Percentiles rank a stretch among this genome's conserved stretches.
These are phyloP conservation scores for Drosophila bocki DNA, from an alignment of 1,140 invertebrate genomes.

Conservation along the genomic window DNA sequence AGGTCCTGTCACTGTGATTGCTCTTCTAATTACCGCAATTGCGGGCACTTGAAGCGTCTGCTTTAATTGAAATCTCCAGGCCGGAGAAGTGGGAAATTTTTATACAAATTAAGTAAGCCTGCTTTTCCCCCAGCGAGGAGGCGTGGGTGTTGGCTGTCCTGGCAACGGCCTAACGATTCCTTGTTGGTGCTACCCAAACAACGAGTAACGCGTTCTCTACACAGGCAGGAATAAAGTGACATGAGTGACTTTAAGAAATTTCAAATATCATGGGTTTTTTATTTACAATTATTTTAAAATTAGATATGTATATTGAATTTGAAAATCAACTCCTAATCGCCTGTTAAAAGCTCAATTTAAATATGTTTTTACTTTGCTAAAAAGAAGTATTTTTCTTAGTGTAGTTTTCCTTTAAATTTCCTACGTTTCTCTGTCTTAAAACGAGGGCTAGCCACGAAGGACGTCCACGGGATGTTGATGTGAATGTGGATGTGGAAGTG, in stretches of 20 bases:
- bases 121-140: background rate
- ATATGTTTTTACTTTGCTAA: no score
- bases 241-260: background rate
- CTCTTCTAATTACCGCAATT: slow-evolving; percentile 69
- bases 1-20: slow-evolving; percentile 51
- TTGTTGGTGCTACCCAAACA: slow-evolving; percentile 73
- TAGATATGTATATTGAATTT: background rate
- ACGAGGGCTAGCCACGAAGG: slow-evolving; percentile 66
- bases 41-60: slow-evolving; percentile 48
- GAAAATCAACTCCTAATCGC: background rate
- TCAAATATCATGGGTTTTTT: background rate
- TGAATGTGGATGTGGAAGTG: slow-evolving; percentile 14
- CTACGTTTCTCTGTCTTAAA: slow-evolving; percentile 7
- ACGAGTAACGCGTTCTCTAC: slow-evolving; percentile 12
- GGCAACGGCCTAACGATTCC: slow-evolving; percentile 69
- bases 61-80: slow-evolving; percentile 63
- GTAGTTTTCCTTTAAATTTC: background rate
- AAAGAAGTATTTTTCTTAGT: background rate
- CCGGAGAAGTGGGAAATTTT: slow-evolving; percentile 34
- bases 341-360: background rate
- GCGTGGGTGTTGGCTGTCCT: slow-evolving; percentile 42
- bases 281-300: background rate
- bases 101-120: slow-evolving; percentile 36
- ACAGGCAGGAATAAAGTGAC: background rate
- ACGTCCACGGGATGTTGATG: slow-evolving; percentile 16